Evolutionary conservation across 2,797 vertebrate species (phyloP).

Genomic region (Sebastes diploproa): DNA sequence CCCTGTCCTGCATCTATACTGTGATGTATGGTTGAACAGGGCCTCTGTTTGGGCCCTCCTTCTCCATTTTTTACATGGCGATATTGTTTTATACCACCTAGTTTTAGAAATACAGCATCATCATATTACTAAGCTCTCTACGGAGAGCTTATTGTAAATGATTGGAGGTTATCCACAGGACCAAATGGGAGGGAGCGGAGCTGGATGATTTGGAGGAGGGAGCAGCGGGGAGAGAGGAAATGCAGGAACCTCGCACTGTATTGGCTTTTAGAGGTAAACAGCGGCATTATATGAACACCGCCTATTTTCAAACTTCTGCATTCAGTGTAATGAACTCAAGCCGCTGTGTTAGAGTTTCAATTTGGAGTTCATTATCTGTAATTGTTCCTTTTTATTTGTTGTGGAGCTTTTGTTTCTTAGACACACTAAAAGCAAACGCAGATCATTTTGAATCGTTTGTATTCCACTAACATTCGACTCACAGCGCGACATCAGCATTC

Average conservation of each 20-base stretch:
- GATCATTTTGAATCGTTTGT: conserved; percentile 49
- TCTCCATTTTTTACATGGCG: conserved; percentile 61
- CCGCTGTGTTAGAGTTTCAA: conserved; percentile 36
- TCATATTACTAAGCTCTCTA: conserved; percentile 75
- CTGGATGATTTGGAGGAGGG: conserved; percentile 30
- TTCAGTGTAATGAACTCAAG: conserved; percentile 50
- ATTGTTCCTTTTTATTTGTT: conserved; percentile 61
- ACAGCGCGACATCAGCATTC: conserved; percentile 27
- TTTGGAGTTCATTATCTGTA: conserved; percentile 57
- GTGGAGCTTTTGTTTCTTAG: conserved; percentile 42
- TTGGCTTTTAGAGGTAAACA: conserved; percentile 36
- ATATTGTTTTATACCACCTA: conserved; percentile 78
- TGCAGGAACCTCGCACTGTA: conserved; percentile 7
- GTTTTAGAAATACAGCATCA: conserved; percentile 80
- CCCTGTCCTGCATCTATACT: conserved; percentile 69
- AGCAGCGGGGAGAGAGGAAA: conserved; percentile 8
- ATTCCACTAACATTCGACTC: conserved; percentile 28
- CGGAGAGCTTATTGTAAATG: conserved; percentile 78
- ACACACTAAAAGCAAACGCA: conserved; percentile 48
- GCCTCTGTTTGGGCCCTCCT: conserved; percentile 58
- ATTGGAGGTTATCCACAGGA: conserved; percentile 78
- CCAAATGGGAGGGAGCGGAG: conserved; percentile 42
- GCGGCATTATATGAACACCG: conserved; percentile 8
- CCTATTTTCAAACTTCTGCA: conserved; percentile 38
- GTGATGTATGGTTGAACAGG: conserved; percentile 74